These are phyloP conservation scores for pig (Sus scrofa) DNA, from an alignment of 2,113 vertebrate species.

Conservation along the genomic window DNA sequence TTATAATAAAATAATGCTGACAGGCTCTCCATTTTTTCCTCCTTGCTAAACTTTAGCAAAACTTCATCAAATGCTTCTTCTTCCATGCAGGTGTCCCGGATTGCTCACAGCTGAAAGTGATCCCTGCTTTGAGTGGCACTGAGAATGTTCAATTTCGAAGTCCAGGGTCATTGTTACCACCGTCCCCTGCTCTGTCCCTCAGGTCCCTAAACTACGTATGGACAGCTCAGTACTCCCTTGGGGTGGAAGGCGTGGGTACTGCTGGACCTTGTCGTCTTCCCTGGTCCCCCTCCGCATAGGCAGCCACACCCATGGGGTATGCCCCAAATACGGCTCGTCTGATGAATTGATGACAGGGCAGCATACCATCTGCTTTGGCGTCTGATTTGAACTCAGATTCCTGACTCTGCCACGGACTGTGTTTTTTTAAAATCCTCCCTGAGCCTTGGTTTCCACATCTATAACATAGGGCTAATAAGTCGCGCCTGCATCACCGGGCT, in stretches of 20 bases:
- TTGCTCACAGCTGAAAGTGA: not conserved
- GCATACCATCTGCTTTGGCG: not conserved
- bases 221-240: not conserved
- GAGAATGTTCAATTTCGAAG: not conserved
- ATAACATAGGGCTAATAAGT: slow-evolving; percentile 38
- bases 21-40: not conserved
- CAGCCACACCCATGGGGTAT: not conserved
- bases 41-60: slow-evolving; percentile 11
- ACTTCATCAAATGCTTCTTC: slow-evolving; percentile 6
- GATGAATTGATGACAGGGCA: not conserved
- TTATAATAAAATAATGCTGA: slow-evolving; percentile 47
- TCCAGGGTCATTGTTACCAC: not conserved
- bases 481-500: not conserved
- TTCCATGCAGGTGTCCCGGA: slow-evolving; percentile 36
- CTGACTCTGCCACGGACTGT: not conserved
- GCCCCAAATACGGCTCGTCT: not conserved
- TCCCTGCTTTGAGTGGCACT: not conserved
- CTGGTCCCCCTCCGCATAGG: not conserved
- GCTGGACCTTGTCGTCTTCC: not conserved
- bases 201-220: not conserved
- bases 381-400: not conserved
- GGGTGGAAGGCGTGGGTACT: not conserved
- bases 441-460: slow-evolving; percentile 42
- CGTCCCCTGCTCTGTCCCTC: not conserved
- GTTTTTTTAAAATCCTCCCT: not conserved